Evolutionary conservation across 2,888 invertebrate genomes (phyloP).

Genomic region (Agonopterix arenella): DNA sequence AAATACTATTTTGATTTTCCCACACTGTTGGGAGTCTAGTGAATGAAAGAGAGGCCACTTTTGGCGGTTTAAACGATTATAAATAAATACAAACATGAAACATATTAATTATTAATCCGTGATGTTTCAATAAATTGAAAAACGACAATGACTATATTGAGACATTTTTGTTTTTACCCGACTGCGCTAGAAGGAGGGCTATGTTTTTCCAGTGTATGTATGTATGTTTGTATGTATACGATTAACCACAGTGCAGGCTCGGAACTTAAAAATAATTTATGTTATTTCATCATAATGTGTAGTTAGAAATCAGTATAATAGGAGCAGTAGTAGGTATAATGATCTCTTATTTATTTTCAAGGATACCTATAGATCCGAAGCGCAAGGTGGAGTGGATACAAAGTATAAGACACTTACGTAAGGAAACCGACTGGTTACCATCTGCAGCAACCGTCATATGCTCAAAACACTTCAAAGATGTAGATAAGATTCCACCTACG

Average conservation of each 20-base stretch:
- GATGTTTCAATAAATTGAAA: too few species aligned
- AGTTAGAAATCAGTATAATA: neutral
- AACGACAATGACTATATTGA: too few species aligned
- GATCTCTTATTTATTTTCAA: slow-evolving; percentile 4
- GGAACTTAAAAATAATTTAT: neutral
- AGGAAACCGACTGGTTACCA: slow-evolving; percentile 7
- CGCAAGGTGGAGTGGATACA: slow-evolving; percentile 8
- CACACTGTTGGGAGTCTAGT: neutral
- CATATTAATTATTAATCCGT: too few species aligned
- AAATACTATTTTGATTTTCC: neutral
- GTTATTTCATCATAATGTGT: neutral
- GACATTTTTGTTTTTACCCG: too few species aligned
- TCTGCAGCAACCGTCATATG: slow-evolving; percentile 4
- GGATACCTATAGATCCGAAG: slow-evolving; percentile 9
- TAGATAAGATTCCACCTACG: slow-evolving; percentile 7
- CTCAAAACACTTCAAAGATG: slow-evolving; percentile 7
- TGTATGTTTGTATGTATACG: too few species aligned
- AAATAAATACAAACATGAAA: too few species aligned
- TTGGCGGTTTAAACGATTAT: too few species aligned
- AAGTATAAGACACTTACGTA: slow-evolving; percentile 6
- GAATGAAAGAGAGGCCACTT: neutral
- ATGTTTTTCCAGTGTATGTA: too few species aligned
- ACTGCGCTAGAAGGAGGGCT: too few species aligned
- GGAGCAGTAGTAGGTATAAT: neutral
- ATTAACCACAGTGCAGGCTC: too few species aligned